phyloP scores from a whole-genome alignment of 2,888 invertebrate genomes.

The Helobdella robusta region DNA sequence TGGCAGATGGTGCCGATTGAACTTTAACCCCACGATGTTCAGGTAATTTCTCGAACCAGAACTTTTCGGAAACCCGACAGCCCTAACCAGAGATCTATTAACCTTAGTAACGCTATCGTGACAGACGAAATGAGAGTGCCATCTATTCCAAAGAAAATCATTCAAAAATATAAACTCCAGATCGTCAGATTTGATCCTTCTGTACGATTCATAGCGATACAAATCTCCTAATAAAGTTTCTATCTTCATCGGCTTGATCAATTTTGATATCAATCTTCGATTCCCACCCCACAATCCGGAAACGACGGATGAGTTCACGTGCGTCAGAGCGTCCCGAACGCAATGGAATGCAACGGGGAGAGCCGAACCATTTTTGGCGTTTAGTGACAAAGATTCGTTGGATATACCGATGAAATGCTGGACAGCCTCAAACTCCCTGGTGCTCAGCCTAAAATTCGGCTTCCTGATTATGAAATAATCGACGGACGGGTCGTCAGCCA shows the following conservation, averaged over 20 bases:
- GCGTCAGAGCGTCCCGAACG: constrained; percentile 18
- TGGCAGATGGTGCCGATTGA: not conserved
- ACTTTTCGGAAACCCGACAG: not conserved
- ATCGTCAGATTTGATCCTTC: not conserved
- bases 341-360: constrained; percentile 25
- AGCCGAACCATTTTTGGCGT: too few species aligned
- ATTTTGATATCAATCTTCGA: too few species aligned
- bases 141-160: not conserved
- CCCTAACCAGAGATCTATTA: not conserved
- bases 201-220: too few species aligned
- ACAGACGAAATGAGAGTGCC: not conserved
- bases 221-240: too few species aligned
- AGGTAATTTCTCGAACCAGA: not conserved
- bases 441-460: constrained; percentile 19
- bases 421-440: constrained; percentile 24
- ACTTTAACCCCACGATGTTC: not conserved
- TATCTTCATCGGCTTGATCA: too few species aligned
- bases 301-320: not conserved
- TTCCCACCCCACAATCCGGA: constrained; percentile 7
- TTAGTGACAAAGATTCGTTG: too few species aligned
- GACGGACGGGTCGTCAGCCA: constrained; percentile 24
- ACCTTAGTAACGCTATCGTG: not conserved
- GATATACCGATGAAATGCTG: constrained; percentile 9
- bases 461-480: constrained; percentile 24
- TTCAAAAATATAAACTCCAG: not conserved